Base-by-base conservation (phyloP, 1,140 invertebrate species). In the Ips typographus region DNA sequence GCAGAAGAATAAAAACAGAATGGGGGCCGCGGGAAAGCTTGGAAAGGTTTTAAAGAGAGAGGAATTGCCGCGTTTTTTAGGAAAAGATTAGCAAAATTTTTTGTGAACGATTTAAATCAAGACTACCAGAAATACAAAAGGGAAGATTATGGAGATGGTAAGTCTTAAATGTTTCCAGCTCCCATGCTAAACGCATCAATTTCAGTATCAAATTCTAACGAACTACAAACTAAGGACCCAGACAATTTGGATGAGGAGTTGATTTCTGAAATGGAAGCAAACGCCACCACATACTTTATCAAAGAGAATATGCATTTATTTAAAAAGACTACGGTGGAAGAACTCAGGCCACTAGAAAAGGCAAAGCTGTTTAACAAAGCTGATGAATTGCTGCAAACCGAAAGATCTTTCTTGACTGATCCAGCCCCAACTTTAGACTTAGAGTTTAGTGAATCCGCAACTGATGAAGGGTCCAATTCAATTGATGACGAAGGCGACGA, bases 41-140 rank as follows among this genome's bases (percentile, higher is more conserved):
- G 22, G 22, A 22, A 22, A 22, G 22, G 22, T 22, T 22, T 22
- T 22, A 22, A 22, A 22, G 22, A 22, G 22, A 22, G 22, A 22
- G 22, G 22, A 22, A 22, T 22, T 22, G 22, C 37, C 42, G 41
- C 63, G 49, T 72, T 72, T 72, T 72, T 72, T 72, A 70, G 71
- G 56, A 53, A 62, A 2, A 42, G 8, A 40, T 66, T 62, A 57
- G 55, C 71, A 72, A 72, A 72, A 72, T 72, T 61, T 62, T 39
- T 59, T 49, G 56, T 72, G 42, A 63, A 41, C 22, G 22, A 22
- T 22, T 22, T 22, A 22, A 22, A 22, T 22, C 22, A 22, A 22
- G 22, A 22, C 22, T 0, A 22, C 22, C 22, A 22, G 22, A 22
- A 22, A 22, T 22, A 22, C 22, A 22, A 22, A 22, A 22, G 22